Evolutionary conservation across 2,797 vertebrate species (phyloP).

Genomic region (Poecilia picta): DNA sequence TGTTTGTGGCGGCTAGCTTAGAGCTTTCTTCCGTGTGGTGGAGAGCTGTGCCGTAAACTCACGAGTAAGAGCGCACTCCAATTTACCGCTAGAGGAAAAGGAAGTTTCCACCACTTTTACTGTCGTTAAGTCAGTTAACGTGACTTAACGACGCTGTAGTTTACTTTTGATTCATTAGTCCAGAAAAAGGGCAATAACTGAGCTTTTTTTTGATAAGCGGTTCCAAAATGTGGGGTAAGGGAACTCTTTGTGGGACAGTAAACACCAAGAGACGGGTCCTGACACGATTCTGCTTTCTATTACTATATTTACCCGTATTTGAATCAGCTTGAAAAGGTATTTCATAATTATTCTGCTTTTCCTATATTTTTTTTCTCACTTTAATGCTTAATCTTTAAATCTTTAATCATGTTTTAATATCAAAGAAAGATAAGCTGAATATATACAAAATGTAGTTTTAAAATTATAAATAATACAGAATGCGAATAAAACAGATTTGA

Average conservation of each 20-base stretch:
- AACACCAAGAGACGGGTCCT: background rate
- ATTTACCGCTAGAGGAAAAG: background rate
- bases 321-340: too few relatives aligned
- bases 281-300: background rate
- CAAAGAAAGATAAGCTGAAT: background rate
- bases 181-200: background rate
- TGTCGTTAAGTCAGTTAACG: background rate
- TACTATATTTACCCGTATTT: background rate
- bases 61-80: background rate
- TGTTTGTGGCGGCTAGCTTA: conserved; percentile 49
- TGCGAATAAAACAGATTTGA: background rate
- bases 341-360: background rate
- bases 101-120: background rate
- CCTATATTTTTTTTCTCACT: background rate
- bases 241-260: background rate
- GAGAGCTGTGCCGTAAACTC: conserved; percentile 62
- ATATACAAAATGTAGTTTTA: background rate
- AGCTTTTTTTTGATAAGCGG: background rate
- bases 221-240: background rate
- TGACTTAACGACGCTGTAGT: background rate
- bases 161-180: background rate
- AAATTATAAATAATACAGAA: background rate
- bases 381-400: background rate
- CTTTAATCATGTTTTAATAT: background rate
- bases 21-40: conserved; percentile 69